Evolutionary conservation across 2,888 invertebrate genomes (phyloP).

Genomic region (Drosophila recens): DNA sequence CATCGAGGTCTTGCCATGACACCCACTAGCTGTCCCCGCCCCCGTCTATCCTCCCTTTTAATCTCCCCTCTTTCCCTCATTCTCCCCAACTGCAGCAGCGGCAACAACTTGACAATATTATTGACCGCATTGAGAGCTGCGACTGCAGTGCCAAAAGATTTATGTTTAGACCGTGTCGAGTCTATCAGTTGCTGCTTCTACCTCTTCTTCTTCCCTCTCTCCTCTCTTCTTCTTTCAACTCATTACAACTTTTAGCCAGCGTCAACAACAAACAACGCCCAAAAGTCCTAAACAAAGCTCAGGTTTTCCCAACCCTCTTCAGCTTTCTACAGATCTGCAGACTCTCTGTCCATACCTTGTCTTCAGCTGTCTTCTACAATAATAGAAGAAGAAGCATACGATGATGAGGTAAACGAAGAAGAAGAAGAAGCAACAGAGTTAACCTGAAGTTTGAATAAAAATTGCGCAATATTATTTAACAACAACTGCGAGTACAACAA

Average conservation of each 20-base stretch:
- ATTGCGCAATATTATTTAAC: slow-evolving; percentile 80
- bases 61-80: neutral
- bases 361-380: slow-evolving; percentile 34
- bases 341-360: slow-evolving; percentile 21
- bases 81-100: neutral
- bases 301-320: slow-evolving; percentile 7
- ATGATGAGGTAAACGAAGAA: slow-evolving; percentile 8
- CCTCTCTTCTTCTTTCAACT: neutral
- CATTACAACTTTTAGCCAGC: slow-evolving; percentile 18
- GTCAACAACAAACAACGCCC: slow-evolving; percentile 31
- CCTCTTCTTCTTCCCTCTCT: neutral
- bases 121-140: slow-evolving; percentile 15
- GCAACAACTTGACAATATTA: slow-evolving; percentile 30
- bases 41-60: neutral
- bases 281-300: slow-evolving; percentile 37
- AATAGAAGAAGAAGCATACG: slow-evolving; percentile 6
- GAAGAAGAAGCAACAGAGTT: slow-evolving; percentile 4
- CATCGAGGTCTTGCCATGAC: slow-evolving; percentile 65
- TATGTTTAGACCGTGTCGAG: slow-evolving; percentile 4
- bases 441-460: slow-evolving; percentile 65
- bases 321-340: slow-evolving; percentile 23
- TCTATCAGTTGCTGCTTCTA: neutral
- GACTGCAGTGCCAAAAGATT: slow-evolving; percentile 15
- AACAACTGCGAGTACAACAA: slow-evolving; percentile 51
- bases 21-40: slow-evolving; percentile 53